Base-by-base conservation (phyloP, 2,113 vertebrate genomes). In the Forbesichthys agassizii region DNA sequence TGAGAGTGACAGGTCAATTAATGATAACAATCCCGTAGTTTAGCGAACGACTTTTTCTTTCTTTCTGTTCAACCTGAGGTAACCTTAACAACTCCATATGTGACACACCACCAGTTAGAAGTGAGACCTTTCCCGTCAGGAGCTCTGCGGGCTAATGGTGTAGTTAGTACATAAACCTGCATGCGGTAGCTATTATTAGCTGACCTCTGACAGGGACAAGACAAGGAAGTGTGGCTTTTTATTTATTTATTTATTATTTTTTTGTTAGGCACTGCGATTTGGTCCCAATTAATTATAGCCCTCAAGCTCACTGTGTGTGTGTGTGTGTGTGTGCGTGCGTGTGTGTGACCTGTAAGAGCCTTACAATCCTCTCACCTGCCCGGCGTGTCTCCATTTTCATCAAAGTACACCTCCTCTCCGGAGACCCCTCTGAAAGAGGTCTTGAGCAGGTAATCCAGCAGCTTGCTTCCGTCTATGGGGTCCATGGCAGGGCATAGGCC, bases 401-500 rank as follows among this genome's bases (percentile, higher is more conserved):
- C 96, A 78, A 99, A 99, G 91, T 96, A 96, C 83, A 99, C 93
- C 65, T 99, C 96, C 84, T 98, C 96, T 79, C 96, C 96, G 48
- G 98, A 99, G 72, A 99, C 92, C 0, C 98, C 98, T 0, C 88
- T 78, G 90, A 99, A 99, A 1, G 96, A 94, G 20, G 96, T 96
- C 86, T 96, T 97, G 52, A 99, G 94, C 61, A 99, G 92, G 80
- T 95, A 98, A 69, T 98, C 96, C 80, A 99, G 92, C 64, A 99
- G 94, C 71, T 96, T 97, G 80, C 95, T 97, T 80, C 98, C 98
- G 0, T 99, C 97, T 1, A 99, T 95, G 20, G 98, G 98, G 65
- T 95, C 94, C 97, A 99, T 99, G 48, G 96, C 98, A 18, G 96
- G 94, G 10, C 98, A 99, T 16, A 99, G 93, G 11, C 98, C 97